These are phyloP conservation scores for Sphaerodactylus townsendi DNA, from an alignment of 2,113 vertebrate genomes.

Conservation along the genomic window DNA sequence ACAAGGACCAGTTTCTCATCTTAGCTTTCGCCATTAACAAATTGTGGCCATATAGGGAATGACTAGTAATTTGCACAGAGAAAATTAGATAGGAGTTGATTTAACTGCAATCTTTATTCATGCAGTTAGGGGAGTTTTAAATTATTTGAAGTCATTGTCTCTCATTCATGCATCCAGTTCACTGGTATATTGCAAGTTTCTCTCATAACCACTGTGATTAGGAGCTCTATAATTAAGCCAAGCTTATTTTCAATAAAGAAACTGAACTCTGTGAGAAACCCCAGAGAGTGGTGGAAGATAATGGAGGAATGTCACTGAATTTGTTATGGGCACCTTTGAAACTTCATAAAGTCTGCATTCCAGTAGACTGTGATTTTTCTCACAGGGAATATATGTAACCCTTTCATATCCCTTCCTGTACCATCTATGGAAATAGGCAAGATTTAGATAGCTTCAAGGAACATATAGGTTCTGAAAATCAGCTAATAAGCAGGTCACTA, in stretches of 20 bases:
- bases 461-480: background rate
- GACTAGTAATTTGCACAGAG: conserved; percentile 33
- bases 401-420: no score
- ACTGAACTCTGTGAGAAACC: background rate
- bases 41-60: background rate
- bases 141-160: background rate
- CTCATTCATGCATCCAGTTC: background rate
- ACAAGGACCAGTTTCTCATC: conserved; percentile 2
- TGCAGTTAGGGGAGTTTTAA: background rate
- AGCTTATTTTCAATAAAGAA: background rate
- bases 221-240: background rate
- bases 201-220: background rate
- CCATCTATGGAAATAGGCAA: background rate
- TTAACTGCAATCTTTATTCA: conserved; percentile 7
- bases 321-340: no score
- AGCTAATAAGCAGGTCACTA: background rate
- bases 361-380: background rate
- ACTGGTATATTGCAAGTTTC: conserved; percentile 9
- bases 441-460: no score
- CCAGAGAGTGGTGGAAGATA: background rate
- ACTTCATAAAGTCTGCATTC: background rate
- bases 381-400: background rate
- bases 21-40: conserved; percentile 24
- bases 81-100: conserved; percentile 30
- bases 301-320: background rate